Conservation (phyloP, 2,113 vertebrate genomes). For the Perognathus longimembris region DNA sequence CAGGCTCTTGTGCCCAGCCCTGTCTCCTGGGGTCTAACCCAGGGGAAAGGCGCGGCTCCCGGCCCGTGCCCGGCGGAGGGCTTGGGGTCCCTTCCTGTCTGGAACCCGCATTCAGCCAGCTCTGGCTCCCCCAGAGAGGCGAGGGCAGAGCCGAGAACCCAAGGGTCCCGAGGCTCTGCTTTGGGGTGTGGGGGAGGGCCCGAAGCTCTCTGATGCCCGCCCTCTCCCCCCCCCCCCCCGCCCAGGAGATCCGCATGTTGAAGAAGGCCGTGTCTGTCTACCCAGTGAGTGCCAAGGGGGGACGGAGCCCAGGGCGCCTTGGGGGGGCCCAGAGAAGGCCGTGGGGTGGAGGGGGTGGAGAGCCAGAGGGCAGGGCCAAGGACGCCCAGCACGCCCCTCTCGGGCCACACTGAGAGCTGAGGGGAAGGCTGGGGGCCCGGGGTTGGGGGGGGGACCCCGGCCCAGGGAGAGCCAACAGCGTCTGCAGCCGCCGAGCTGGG, state of each 20-base stretch:
- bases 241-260: constrained; percentile 95
- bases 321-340: background rate
- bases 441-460: accelerated
- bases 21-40: accelerated
- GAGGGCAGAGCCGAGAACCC: background rate
- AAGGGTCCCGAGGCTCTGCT: background rate
- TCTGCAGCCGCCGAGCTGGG: accelerated
- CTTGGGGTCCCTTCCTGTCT: background rate
- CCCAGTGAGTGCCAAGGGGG: constrained; percentile 88
- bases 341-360: too few species aligned
- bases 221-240: background rate
- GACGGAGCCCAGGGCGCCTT: too few species aligned
- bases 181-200: background rate
- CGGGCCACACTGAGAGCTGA: accelerated
- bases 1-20: background rate
- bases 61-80: too few species aligned
- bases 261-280: constrained; percentile 89
- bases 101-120: background rate
- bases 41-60: too few species aligned
- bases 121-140: accelerated
- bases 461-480: background rate
- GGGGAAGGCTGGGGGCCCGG: background rate
- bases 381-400: too few species aligned
- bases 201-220: background rate
- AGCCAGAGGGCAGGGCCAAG: background rate